Conservation (phyloP, 1,140 invertebrate genomes). For the Hylyphantes graminicola region DNA sequence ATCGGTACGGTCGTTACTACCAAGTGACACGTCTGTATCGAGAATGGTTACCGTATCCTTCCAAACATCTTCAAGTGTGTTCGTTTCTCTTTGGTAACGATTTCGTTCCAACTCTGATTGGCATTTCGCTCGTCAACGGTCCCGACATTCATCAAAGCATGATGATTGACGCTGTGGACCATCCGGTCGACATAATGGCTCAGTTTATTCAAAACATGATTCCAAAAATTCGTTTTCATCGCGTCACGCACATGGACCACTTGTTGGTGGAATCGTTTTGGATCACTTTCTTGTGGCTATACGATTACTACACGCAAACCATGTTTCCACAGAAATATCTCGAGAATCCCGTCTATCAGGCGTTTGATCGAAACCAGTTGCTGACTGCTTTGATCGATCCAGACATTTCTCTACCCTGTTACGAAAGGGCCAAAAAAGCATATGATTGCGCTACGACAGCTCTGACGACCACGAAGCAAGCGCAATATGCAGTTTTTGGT, state of each 20-base stretch:
- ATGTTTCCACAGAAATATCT: conserved; percentile 27
- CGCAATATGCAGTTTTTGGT: neutral
- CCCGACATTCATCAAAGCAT: neutral
- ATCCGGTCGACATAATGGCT: neutral
- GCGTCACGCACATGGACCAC: neutral
- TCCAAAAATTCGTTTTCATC: neutral
- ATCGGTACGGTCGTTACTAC: neutral
- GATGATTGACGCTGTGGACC: neutral
- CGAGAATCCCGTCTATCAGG: neutral
- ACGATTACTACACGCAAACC: neutral
- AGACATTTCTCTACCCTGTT: neutral
- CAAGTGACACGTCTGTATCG: neutral
- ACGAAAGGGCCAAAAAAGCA: neutral
- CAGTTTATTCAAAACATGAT: neutral
- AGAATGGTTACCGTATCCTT: neutral
- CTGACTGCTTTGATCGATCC: neutral
- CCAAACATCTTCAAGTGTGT: neutral
- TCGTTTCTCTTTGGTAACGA: conserved; percentile 25
- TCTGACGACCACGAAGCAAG: neutral
- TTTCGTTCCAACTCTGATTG: neutral
- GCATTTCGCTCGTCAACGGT: neutral
- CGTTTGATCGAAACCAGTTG: conserved; percentile 14
- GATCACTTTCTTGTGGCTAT: neutral
- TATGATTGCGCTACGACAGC: neutral
- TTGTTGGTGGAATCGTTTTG: neutral